Base-by-base conservation (phyloP, 2,113 vertebrate genomes). In the Coptodon rendalli region DNA sequence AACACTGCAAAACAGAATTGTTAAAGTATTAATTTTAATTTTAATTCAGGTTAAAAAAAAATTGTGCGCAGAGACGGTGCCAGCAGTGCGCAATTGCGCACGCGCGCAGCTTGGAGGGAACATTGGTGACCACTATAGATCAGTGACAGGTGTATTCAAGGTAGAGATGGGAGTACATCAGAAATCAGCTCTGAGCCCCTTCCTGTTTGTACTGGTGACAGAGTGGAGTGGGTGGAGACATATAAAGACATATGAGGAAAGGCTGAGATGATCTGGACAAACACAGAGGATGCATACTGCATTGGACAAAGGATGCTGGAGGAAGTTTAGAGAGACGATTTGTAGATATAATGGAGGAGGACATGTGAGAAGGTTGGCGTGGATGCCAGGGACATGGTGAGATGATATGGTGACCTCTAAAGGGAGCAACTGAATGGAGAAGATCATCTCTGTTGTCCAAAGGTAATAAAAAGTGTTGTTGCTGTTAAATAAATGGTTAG, bases 1-100 rank as follows among this genome's bases (percentile, higher is more conserved):
- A 57, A 57, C 24, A 27, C 24, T 57, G 54, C 54, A 3, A 57
- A 2, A 14, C 24, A 57, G 7, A 14, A 57, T 57, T 57, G 6
- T 57, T 14, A 27, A 57, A 57, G 24, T 5, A 14, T 57, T 57
- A 8, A 57, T 57, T 57, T 8, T 1, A 1, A 27, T 27, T 27
- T 27, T 1, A 27, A 27, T 27, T 27, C 27, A 27, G 27, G 27
- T 27, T 27, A 27, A 27, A 27, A 27, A 27, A 56, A 57, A 56
- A 56, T 6, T 14, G 24, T 57, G 54, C 0, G 2, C 24, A 14
- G 54, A 27, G 54, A 57, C 1, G 4, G 2, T 56, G 22, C 22
- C 54, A 56, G 54, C 54, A 14, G 22, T 7, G 22, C 4, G 1
- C 10, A 54, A 54, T 12, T 54, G 6, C 6, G 2, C 53, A 56